These are phyloP conservation scores for Lateolabrax maculatus DNA, from an alignment of 2,797 vertebrate genomes.

Conservation along the genomic window DNA sequence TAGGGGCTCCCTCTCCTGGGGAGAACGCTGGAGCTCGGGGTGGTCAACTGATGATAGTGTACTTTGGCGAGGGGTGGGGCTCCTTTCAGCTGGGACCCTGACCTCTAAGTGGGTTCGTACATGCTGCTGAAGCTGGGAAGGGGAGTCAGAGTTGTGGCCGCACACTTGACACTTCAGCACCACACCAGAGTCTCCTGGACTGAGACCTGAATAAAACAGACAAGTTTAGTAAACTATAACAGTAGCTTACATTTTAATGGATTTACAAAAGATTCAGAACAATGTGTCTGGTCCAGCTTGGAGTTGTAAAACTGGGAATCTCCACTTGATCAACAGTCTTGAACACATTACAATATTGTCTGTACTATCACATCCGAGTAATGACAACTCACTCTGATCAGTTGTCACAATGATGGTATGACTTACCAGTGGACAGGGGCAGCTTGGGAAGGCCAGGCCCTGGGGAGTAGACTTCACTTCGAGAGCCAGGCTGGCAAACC, in stretches of 20 bases:
- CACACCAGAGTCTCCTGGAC: constrained; percentile 84
- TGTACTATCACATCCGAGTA: background rate
- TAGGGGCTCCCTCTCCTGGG: constrained; percentile 74
- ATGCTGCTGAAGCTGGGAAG: constrained; percentile 91
- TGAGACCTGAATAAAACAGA: constrained; percentile 79
- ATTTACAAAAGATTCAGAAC: background rate
- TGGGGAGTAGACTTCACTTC: constrained; percentile 91
- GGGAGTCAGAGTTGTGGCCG: constrained; percentile 87
- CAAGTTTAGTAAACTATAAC: background rate
- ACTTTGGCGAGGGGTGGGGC: constrained; percentile 76
- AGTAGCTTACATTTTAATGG: background rate
- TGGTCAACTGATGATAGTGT: constrained; percentile 69
- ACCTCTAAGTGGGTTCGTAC: constrained; percentile 87
- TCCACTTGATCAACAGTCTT: background rate
- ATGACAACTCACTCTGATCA: background rate
- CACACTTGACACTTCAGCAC: constrained; percentile 90
- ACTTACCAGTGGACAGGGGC: constrained; percentile 86
- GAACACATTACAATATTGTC: background rate
- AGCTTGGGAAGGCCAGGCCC: constrained; percentile 87
- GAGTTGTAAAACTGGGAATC: background rate
- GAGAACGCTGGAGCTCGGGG: constrained; percentile 65
- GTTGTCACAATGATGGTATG: background rate
- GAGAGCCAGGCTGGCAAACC: constrained; percentile 96
- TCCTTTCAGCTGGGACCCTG: constrained; percentile 75
- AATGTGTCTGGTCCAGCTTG: background rate